Evolutionary conservation across 1,140 invertebrate genomes (phyloP), one percentile per base, ranked within the genome.

Genomic region (Meloidogyne floridensis): DNA sequence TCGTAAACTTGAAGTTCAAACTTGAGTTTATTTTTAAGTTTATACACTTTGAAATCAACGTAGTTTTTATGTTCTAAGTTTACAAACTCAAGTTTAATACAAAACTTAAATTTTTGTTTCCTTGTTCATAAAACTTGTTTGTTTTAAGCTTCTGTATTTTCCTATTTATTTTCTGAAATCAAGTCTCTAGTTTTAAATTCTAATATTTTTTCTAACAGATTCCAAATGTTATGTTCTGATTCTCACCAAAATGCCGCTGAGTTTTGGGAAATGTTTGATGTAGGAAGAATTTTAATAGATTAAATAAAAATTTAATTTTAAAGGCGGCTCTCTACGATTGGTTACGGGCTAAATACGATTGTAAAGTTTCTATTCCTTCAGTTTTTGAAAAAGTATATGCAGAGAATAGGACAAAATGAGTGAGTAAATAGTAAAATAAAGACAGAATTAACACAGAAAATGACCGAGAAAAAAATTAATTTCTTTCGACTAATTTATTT

Each of bases 221-320:
- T 94, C 90, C 94, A 95, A 91, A 95, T 95, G 94, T 90, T 95
- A 74, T 95, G 95, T 90, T 94, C 94, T 0, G 94, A 95, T 86
- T 94, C 94, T 0, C 95, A 93, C 88, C 93, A 94, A 81, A 94
- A 93, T 0, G 90, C 90, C 54, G 93, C 93, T 51, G 94, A 95
- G 90, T 95, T 95, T 88, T 90, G 93, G n/a, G 84, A 92, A 75
- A 95, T 95, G 94, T 95, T 95, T 91, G 93, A 95, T 88, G 94
- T 70, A 72, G 59, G 6, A 15, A 51, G 0, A 54, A 20, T 59
- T 15, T 59, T 3, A 7, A n/a, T n/a, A 54, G 8, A 65, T 65
- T 59, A 59, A 59, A 15, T 3, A 13, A 4, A 73, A 13, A 13
- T 76, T 56, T 77, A 4, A 32, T 56, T 76, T 54, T 51, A 42